Evolutionary conservation across 1,140 invertebrate genomes (phyloP), one percentile per base, ranked within the genome.

Genomic region (Aethina tumida): DNA sequence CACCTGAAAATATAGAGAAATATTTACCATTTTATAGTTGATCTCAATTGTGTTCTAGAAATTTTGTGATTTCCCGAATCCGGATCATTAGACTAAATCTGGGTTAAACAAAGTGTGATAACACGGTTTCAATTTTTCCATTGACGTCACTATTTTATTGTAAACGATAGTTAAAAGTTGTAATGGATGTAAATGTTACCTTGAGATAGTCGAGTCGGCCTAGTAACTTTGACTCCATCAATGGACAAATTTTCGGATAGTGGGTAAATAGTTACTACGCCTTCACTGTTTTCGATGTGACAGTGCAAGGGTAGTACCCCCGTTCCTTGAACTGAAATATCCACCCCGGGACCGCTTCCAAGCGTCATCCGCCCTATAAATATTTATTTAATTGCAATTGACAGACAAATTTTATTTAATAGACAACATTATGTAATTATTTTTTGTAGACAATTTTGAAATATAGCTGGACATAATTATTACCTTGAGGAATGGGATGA

Each of bases 301-400:
- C 87, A 93, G 63, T 94, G 88, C 17, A 84, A 63, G 30, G 73
- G 65, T 45, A 84, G 77, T 3, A 92, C 82, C 0, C 86, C 88
- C 8, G 81, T 79, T 2, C 86, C 88, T 45, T 78, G 71, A 6
- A 92, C 70, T 26, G 77, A 67, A 39, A 94, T 83, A 59, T 90
- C 87, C 41, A 79, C 84, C 50, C 71, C 72, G 25, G 72, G 64
- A 35, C 75, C 74, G 26, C 76, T 77, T 19, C 86, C 85, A 28
- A 87, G 65, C 6, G 77, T 78, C 20, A 84, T 74, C 42, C 77
- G 73, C 39, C 84, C 85, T 88, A 64, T 17, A 72, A 70, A 45
- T 46, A 46, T n/a, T n/a, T n/a, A n/a, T n/a, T n/a, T n/a, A n/a
- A n/a, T n/a, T n/a, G n/a, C n/a, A n/a, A n/a, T n/a, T n/a, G n/a